Evolutionary conservation across 2,113 vertebrate species (phyloP).

Genomic region (Cettia cetti): DNA sequence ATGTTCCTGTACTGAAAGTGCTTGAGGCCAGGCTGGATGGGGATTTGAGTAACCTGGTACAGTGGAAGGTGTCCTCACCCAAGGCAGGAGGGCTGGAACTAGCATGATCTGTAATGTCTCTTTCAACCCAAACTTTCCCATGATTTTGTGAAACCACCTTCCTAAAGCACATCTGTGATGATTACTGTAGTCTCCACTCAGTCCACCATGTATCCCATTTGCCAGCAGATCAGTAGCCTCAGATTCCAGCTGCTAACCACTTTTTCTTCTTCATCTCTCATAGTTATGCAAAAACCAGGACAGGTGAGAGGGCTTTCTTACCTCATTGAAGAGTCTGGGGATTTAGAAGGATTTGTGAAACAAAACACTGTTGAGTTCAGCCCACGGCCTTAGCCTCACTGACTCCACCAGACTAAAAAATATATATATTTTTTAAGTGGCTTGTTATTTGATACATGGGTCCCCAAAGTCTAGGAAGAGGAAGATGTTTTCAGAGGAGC

Average conservation of each 20-base stretch:
- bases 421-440: background rate
- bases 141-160: background rate
- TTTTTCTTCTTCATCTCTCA: background rate
- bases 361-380: background rate
- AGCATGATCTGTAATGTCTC: background rate
- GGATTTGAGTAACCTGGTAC: background rate
- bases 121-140: background rate
- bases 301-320: background rate
- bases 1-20: rapidly evolving
- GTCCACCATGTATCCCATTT: background rate
- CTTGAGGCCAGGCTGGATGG: background rate
- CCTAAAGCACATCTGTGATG: rapidly evolving
- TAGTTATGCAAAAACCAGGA: background rate
- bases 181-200: background rate
- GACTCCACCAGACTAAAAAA: background rate
- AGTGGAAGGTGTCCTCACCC: background rate
- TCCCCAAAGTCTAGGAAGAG: background rate
- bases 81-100: background rate
- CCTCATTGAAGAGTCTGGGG: background rate
- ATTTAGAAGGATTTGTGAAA: background rate
- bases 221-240: background rate
- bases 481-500: background rate
- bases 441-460: background rate
- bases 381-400: background rate
- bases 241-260: background rate